These are phyloP conservation scores for Epiperipatus broadwayi DNA, from an alignment of 2,888 invertebrate genomes.

Conservation along the genomic window DNA sequence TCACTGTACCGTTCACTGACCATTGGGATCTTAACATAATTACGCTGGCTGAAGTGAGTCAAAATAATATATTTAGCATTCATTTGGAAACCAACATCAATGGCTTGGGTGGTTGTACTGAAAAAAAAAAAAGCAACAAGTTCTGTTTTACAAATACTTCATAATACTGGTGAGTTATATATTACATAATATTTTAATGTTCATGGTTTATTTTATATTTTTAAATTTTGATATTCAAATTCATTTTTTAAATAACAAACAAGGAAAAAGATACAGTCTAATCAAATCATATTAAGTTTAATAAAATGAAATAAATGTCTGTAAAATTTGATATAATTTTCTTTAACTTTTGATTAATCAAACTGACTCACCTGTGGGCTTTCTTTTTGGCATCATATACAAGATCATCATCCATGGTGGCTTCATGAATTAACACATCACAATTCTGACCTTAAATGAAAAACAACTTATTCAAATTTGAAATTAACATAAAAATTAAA, in stretches of 20 bases:
- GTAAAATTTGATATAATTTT: no score
- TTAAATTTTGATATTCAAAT: no score
- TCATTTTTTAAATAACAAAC: no score
- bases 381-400: slow-evolving; percentile 54
- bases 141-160: not conserved
- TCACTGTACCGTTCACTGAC: slow-evolving; percentile 43
- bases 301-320: no score
- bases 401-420: slow-evolving; percentile 85
- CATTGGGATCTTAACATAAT: slow-evolving; percentile 70
- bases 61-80: slow-evolving; percentile 60
- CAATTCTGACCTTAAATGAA: slow-evolving; percentile 42
- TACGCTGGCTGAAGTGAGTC: slow-evolving; percentile 90
- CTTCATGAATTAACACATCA: slow-evolving; percentile 84
- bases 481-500: slow-evolving; percentile 6
- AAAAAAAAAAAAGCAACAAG: slow-evolving; percentile 14
- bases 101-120: slow-evolving; percentile 32
- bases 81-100: slow-evolving; percentile 43
- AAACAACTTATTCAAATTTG: no score
- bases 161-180: slow-evolving; percentile 5
- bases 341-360: no score
- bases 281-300: no score
- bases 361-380: slow-evolving; percentile 52
- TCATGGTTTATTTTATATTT: no score
- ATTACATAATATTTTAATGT: no score
- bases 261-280: no score